Conservation (phyloP, 2,888 invertebrate species). For the Drosophila greeni region DNA sequence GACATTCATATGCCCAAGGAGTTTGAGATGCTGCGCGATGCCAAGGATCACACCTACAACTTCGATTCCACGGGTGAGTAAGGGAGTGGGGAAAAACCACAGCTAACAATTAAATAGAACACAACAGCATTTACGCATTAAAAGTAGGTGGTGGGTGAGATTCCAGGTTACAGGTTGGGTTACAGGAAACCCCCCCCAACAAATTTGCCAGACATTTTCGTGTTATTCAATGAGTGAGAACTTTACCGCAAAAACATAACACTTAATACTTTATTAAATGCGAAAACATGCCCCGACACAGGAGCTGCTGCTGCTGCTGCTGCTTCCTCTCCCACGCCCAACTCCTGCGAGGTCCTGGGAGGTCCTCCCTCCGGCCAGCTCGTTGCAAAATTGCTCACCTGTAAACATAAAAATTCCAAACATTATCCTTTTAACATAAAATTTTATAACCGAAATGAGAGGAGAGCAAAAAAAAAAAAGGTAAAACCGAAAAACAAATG, state of each 20-base stretch:
- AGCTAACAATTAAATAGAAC: constrained; percentile 42
- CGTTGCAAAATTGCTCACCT: constrained; percentile 69
- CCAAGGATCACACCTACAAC: constrained; percentile 70
- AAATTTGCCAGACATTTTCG: constrained; percentile 64
- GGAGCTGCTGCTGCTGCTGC: constrained; percentile 2
- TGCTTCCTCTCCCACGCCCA: not conserved
- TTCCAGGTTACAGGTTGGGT: not conserved
- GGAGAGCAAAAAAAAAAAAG: constrained; percentile 32
- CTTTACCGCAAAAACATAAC: constrained; percentile 68
- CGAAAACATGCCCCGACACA: constrained; percentile 61
- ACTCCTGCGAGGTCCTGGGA: not conserved
- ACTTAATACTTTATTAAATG: constrained; percentile 74
- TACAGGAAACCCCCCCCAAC: constrained; percentile 17
- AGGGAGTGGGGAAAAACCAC: constrained; percentile 11
- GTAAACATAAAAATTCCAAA: constrained; percentile 73
- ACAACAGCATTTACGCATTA: constrained; percentile 60
- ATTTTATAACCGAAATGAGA: constrained; percentile 65
- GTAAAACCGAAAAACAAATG: constrained; percentile 66
- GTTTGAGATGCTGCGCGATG: constrained; percentile 73
- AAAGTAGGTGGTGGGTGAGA: not conserved
- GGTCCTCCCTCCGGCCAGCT: constrained; percentile 21
- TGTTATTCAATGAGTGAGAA: constrained; percentile 62
- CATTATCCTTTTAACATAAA: constrained; percentile 75
- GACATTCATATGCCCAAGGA: constrained; percentile 74
- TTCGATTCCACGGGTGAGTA: constrained; percentile 69